These are phyloP conservation scores for Cartodere bifasciata DNA, from an alignment of 2,888 invertebrate species.

Conservation along the genomic window DNA sequence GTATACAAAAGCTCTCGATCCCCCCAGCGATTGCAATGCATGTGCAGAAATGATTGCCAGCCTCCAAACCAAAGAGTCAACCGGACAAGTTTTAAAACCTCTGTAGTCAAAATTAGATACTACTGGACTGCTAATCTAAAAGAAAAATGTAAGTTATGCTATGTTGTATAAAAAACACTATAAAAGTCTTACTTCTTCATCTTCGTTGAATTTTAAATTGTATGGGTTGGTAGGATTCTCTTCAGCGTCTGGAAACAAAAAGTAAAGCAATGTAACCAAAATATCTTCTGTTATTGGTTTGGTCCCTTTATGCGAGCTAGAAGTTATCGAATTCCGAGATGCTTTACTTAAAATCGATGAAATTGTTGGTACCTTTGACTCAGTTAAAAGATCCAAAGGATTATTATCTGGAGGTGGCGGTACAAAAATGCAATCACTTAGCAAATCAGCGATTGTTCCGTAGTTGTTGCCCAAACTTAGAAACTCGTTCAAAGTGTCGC, in stretches of 20 bases:
- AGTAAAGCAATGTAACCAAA: constrained; percentile 65
- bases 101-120: constrained; percentile 24
- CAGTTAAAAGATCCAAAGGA: constrained; percentile 60
- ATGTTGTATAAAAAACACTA: no score
- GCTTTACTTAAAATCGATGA: constrained; percentile 44
- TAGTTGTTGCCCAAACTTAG: constrained; percentile 48
- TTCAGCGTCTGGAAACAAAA: constrained; percentile 80
- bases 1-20: constrained; percentile 65
- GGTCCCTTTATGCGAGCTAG: constrained; percentile 39
- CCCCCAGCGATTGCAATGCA: constrained; percentile 60
- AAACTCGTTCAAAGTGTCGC: constrained; percentile 61
- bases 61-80: constrained; percentile 70
- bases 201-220: not conserved
- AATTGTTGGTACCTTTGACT: constrained; percentile 58
- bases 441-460: constrained; percentile 38
- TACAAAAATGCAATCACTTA: constrained; percentile 39
- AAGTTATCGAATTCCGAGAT: constrained; percentile 35
- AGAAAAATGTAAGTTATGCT: no score
- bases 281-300: constrained; percentile 69
- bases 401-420: constrained; percentile 34
- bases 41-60: constrained; percentile 64
- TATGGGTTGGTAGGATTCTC: constrained; percentile 26
- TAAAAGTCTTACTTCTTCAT: constrained; percentile 14
- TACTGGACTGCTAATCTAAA: no score
- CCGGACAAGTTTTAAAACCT: constrained; percentile 55